Evolutionary conservation across 2,888 invertebrate genomes (phyloP), one percentile per base, ranked within the genome.

Genomic region (Spatulosminthurus flaviceps): DNA sequence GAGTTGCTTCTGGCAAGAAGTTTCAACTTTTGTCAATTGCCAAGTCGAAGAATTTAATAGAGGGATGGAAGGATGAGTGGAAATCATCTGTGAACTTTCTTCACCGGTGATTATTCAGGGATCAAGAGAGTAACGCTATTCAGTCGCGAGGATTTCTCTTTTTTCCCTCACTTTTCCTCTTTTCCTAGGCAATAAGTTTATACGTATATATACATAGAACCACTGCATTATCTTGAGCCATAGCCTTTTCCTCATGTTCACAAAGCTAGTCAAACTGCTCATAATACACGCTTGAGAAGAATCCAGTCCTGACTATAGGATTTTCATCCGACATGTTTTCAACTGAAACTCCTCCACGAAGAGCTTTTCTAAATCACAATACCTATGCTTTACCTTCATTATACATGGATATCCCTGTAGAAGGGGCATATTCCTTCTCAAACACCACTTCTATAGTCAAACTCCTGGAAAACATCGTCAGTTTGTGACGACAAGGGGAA

Each of bases 11-110:
- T 21, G 41, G 42, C 24, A 72, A 61, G 60, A 73, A 73, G 73
- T 73, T 73, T 42, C 22, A 72, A 72, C 43, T 51, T 73, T 42
- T 73, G 26, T 51, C 51, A 51, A 51, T 51, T 60, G 60, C 13
- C 41, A 21, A 66, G 24, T 22, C 75, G 22, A 13, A 41, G 70
- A 70, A 41, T 70, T 60, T 74, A 74, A 61, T 60, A 29, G 24
- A 61, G 51, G n/a, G 26, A 42, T 43, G 24, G 43, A 43, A 72
- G 16, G 51, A 72, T 43, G 70, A 43, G 71, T 42, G 71, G 26
- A 73, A 73, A 73, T 73, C 61, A 61, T 73, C 73, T n/a, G 61
- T 73, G 61, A 73, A 73, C 60, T 60, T 73, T 73, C 73, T 71
- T 71, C 71, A 61, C 73, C 61, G 60, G 60, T 29, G 42, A 61